These are phyloP conservation scores for Origma solitaria DNA, from an alignment of 2,113 vertebrate species.

Conservation along the genomic window DNA sequence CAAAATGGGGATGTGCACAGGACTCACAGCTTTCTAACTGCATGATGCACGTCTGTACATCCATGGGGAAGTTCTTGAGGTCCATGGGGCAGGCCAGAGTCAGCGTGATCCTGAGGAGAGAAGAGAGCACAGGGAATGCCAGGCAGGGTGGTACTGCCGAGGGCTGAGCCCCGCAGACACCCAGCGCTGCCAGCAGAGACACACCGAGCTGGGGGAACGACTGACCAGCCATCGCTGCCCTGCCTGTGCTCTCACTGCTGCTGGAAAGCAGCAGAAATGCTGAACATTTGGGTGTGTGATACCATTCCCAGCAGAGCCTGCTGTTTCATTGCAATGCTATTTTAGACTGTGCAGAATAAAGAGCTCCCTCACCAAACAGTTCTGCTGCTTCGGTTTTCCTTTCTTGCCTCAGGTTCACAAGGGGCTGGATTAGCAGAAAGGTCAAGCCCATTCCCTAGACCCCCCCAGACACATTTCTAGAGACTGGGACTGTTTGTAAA, in stretches of 20 bases:
- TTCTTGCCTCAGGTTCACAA: background rate
- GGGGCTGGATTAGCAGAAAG: background rate
- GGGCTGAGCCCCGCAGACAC: background rate
- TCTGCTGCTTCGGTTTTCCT: background rate
- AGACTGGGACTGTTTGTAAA: background rate
- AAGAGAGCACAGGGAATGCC: background rate
- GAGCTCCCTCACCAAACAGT: background rate
- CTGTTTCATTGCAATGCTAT: background rate
- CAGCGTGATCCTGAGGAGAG: conserved; percentile 87
- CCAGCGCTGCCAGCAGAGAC: background rate
- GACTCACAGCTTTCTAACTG: conserved; percentile 99
- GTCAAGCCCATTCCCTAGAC: background rate
- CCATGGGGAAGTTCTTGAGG: conserved; percentile 99
- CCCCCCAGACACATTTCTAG: background rate
- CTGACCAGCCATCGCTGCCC: background rate
- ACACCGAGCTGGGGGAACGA: background rate
- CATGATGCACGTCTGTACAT: conserved; percentile 99
- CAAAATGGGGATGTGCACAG: background rate
- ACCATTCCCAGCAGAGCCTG: background rate
- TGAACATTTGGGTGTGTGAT: background rate
- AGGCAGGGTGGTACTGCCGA: background rate
- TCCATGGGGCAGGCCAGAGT: conserved; percentile 98
- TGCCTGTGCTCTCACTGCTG: background rate
- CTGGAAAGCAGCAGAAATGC: background rate
- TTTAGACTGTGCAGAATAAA: background rate